Percentiles rank a stretch among this genome's conserved stretches.
phyloP scores from a whole-genome alignment of 2,888 invertebrate species.

The Chrysolina haemoptera region DNA sequence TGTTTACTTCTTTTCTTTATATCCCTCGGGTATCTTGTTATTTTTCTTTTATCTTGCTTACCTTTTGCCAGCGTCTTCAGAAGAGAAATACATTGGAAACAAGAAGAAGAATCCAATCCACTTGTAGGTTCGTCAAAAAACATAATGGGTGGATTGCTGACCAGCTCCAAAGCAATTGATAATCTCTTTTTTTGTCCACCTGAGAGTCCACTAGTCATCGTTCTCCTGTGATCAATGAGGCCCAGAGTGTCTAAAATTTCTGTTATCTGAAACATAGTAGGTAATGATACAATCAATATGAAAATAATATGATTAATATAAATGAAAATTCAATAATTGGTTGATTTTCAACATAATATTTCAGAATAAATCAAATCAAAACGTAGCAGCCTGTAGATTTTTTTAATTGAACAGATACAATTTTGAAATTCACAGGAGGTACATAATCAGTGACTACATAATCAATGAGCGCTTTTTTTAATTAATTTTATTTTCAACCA shows the following conservation, averaged over 20 bases:
- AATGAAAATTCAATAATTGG: no score
- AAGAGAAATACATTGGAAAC: slow-evolving; percentile 93
- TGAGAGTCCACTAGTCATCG: slow-evolving; percentile 92
- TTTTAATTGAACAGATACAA: no score
- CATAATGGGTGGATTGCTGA: slow-evolving; percentile 98
- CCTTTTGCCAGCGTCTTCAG: slow-evolving; percentile 87
- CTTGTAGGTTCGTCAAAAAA: slow-evolving; percentile 98
- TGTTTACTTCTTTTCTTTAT: no score
- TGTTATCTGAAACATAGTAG: slow-evolving; percentile 80
- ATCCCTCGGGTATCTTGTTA: not conserved
- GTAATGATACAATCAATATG: no score
- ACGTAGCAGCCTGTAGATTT: no score
- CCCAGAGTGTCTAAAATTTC: slow-evolving; percentile 93
- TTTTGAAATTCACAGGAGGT: no score
- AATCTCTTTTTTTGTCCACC: slow-evolving; percentile 96
- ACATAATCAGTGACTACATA: no score
- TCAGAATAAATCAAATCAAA: no score
- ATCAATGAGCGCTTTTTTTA: no score
- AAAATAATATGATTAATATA: no score
- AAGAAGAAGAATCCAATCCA: slow-evolving; percentile 95
- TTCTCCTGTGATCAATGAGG: slow-evolving; percentile 87
- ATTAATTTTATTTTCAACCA: no score
- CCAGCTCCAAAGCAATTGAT: slow-evolving; percentile 93
- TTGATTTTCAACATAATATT: no score
- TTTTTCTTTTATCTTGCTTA: slow-evolving; percentile 24